Conservation (phyloP, 1,140 invertebrate species). For the Acromyrmex heyeri region DNA sequence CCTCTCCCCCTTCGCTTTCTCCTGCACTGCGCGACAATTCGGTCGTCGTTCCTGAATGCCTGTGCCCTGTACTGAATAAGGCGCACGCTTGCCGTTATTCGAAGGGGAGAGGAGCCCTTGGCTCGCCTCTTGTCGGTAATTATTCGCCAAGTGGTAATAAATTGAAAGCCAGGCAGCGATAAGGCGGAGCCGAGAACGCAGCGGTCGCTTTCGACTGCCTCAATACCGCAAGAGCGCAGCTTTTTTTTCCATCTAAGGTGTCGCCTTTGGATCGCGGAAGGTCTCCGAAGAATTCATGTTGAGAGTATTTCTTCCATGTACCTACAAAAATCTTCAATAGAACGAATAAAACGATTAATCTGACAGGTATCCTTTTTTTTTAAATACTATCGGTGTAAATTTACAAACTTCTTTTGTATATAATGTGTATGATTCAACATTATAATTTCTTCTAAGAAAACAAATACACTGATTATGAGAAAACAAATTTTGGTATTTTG, state of each 20-base stretch:
- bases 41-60: slow-evolving; percentile 70
- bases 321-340: neutral
- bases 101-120: slow-evolving; percentile 63
- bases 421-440: neutral
- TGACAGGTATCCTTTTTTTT: neutral
- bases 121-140: slow-evolving; percentile 78
- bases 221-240: slow-evolving; percentile 29
- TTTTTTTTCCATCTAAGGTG: slow-evolving; percentile 45
- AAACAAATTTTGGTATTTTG: too few relatives aligned
- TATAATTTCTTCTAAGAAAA: neutral
- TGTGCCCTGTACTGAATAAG: slow-evolving; percentile 74
- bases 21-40: slow-evolving; percentile 60
- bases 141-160: slow-evolving; percentile 82
- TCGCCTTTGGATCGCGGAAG: slow-evolving; percentile 44
- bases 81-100: slow-evolving; percentile 73
- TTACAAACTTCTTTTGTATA: neutral
- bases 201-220: slow-evolving; percentile 45
- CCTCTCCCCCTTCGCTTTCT: slow-evolving; percentile 35
- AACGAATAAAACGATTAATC: slow-evolving; percentile 3
- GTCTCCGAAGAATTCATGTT: neutral
- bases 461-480: neutral
- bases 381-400: slow-evolving; percentile 2
- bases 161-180: slow-evolving; percentile 78
- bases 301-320: slow-evolving; percentile 33
- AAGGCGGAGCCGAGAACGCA: slow-evolving; percentile 59